phyloP scores from a whole-genome alignment of 53 echinoderm and acorn worm species.

The Echinarachnius parma region DNA sequence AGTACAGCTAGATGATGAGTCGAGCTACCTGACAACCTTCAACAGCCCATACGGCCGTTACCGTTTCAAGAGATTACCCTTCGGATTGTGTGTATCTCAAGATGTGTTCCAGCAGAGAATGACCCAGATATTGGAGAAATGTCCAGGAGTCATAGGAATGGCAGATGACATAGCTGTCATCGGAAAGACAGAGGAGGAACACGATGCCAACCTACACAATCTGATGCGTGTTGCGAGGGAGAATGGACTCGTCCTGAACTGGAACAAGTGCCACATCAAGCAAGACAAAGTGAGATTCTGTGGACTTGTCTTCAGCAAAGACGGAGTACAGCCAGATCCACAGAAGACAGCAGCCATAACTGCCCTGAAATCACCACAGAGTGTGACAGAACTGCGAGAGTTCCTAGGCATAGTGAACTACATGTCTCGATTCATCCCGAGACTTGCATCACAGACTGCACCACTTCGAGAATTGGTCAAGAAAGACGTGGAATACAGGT shows the following conservation, averaged over 20 bases:
- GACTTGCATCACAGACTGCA: slow-evolving; percentile 48
- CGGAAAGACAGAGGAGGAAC: slow-evolving; percentile 29
- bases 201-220: slow-evolving; percentile 50
- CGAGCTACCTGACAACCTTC: slow-evolving; percentile 60
- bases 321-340: slow-evolving; percentile 43
- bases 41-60: slow-evolving; percentile 68
- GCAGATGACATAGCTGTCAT: slow-evolving; percentile 61
- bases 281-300: slow-evolving; percentile 42
- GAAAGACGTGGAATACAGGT: slow-evolving; percentile 44
- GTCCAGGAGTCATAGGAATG: slow-evolving; percentile 62
- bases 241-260: slow-evolving; percentile 56
- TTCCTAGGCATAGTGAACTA: slow-evolving; percentile 26
- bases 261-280: slow-evolving; percentile 51
- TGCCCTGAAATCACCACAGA: slow-evolving; percentile 28
- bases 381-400: slow-evolving; percentile 26
- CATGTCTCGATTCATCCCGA: slow-evolving; percentile 54
- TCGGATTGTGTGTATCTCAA: slow-evolving; percentile 62
- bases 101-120: slow-evolving; percentile 69
- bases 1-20: slow-evolving; percentile 34
- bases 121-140: slow-evolving; percentile 67
- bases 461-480: slow-evolving; percentile 56
- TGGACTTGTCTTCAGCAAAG: slow-evolving; percentile 28
- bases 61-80: slow-evolving; percentile 55
- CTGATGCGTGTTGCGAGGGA: slow-evolving; percentile 45
- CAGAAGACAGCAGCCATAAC: slow-evolving; percentile 32